Evolutionary conservation across 2,888 invertebrate genomes (phyloP).

Genomic region (Watsonalla binaria): DNA sequence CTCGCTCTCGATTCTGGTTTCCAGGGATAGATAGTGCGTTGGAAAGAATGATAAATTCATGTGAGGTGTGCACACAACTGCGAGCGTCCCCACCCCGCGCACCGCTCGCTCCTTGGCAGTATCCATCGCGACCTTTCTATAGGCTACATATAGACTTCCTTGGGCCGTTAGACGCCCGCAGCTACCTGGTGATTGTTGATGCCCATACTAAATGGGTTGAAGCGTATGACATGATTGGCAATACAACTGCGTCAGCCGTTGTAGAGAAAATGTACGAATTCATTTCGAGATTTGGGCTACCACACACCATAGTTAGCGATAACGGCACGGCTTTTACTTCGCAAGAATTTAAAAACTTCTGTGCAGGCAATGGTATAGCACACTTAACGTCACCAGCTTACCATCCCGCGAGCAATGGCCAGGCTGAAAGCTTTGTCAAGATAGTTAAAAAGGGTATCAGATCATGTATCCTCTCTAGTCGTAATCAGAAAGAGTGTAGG

Average conservation of each 20-base stretch:
- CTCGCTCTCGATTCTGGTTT: constrained; percentile 18
- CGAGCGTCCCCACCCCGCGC: constrained; percentile 1
- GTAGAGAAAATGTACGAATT: constrained; percentile 19
- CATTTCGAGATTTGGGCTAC: constrained; percentile 9
- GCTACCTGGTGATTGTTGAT: neutral
- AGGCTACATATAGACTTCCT: neutral
- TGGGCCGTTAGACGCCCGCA: neutral
- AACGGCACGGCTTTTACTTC: no score
- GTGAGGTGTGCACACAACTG: constrained; percentile 7
- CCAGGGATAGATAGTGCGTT: constrained; percentile 14
- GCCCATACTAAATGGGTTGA: neutral
- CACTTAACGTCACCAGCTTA: no score
- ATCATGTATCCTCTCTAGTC: no score
- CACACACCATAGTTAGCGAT: no score
- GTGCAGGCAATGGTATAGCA: no score
- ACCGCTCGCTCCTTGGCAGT: neutral
- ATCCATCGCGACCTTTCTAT: no score
- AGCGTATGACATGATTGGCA: neutral
- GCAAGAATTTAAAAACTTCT: no score
- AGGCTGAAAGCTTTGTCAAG: no score
- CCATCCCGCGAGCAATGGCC: no score
- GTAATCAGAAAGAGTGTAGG: no score
- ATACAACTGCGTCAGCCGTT: constrained; percentile 8
- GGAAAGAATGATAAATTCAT: constrained; percentile 8
- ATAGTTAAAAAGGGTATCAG: no score